Evolutionary conservation across 2,888 invertebrate species (phyloP).

Genomic region (Nemurella pictetii): DNA sequence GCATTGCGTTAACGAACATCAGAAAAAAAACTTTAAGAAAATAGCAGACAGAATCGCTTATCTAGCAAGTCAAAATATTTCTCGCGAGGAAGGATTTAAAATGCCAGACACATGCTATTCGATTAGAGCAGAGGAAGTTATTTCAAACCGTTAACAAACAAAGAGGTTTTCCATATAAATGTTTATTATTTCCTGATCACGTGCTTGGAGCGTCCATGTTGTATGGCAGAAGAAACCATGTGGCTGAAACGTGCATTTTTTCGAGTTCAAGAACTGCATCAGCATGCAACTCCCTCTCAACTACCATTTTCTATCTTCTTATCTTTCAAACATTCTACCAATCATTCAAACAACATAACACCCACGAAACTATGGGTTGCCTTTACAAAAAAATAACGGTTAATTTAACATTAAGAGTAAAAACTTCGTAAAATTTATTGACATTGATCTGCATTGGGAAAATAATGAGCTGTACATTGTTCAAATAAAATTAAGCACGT

Average conservation of each 20-base stretch:
- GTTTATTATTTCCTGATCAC: neutral
- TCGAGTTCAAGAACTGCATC: neutral
- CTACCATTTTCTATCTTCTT: too few relatives aligned
- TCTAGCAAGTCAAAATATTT: neutral
- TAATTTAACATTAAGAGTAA: too few relatives aligned
- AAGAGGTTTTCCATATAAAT: neutral
- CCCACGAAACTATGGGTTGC: too few relatives aligned
- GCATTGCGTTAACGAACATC: neutral
- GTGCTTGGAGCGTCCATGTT: neutral
- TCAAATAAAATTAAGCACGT: too few relatives aligned
- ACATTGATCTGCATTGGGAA: too few relatives aligned
- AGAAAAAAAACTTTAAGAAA: too few relatives aligned
- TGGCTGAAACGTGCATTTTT: neutral
- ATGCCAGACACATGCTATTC: neutral
- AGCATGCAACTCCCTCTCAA: too few relatives aligned
- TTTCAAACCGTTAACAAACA: neutral
- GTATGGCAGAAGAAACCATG: neutral
- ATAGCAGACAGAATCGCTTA: neutral
- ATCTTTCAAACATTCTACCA: too few relatives aligned
- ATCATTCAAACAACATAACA: too few relatives aligned
- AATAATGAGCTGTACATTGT: too few relatives aligned
- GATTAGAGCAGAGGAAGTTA: neutral
- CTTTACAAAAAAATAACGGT: too few relatives aligned
- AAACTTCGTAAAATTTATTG: too few relatives aligned
- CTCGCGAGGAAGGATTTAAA: neutral